Evolutionary conservation across 2,797 vertebrate genomes (phyloP).

Genomic region (Tiaroga cobitis): DNA sequence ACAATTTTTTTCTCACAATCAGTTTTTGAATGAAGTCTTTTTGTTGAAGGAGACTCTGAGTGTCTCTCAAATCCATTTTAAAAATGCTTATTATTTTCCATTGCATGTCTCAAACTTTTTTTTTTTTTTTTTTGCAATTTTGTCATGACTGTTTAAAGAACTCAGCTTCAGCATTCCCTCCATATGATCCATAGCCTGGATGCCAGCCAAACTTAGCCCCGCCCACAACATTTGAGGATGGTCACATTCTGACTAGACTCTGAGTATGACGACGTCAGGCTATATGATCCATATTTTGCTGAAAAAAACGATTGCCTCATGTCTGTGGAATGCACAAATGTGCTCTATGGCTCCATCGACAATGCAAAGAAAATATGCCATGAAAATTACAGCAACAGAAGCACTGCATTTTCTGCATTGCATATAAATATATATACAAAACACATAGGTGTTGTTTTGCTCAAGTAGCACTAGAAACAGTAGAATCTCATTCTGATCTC

Average conservation of each 20-base stretch:
- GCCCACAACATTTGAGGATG: no score
- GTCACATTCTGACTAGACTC: no score
- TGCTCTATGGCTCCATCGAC: not conserved
- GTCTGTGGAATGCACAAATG: constrained; percentile 44
- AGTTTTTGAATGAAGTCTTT: not conserved
- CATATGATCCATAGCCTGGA: constrained; percentile 1
- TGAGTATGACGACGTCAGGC: no score
- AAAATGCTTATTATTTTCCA: not conserved
- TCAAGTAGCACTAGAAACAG: not conserved
- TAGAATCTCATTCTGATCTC: not conserved
- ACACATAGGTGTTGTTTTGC: constrained; percentile 2
- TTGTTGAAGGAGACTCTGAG: not conserved
- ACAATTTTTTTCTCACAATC: not conserved
- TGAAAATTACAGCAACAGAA: constrained; percentile 20
- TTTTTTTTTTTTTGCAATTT: not conserved
- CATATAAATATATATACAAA: not conserved
- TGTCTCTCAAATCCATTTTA: constrained; percentile 21
- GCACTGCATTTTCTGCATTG: not conserved
- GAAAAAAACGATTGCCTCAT: constrained; percentile 35
- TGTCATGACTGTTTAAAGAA: constrained; percentile 26
- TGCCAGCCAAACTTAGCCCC: no score
- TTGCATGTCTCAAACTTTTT: not conserved
- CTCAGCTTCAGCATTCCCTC: not conserved
- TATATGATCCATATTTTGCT: constrained; percentile 13
- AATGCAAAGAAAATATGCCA: constrained; percentile 13